phyloP scores from a whole-genome alignment of 1,140 invertebrate genomes.

The Caenorhabditis briggsae region DNA sequence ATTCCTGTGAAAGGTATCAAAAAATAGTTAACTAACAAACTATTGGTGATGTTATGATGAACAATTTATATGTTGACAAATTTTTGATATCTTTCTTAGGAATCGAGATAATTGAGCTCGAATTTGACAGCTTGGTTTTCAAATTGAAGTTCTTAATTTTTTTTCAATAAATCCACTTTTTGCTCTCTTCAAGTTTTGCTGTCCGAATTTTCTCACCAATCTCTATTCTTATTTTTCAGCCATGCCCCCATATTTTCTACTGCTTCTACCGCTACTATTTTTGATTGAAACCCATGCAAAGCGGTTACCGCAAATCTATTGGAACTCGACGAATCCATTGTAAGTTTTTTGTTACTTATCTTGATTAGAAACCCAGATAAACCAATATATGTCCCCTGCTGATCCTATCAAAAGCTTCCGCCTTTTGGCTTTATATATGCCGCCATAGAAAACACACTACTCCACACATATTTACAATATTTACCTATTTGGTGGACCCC shows the following conservation, averaged over 20 bases:
- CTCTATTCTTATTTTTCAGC: background rate
- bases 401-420: conserved; percentile 3
- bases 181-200: background rate
- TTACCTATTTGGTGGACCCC: background rate
- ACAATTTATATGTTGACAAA: no score
- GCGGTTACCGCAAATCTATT: conserved; percentile 51
- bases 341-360: background rate
- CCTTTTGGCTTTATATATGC: background rate
- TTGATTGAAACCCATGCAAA: background rate
- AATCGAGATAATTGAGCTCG: no score
- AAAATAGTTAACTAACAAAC: no score
- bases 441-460: background rate
- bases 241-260: background rate
- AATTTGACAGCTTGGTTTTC: no score
- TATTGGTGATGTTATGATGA: no score
- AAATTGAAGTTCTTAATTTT: no score
- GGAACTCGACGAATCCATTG: conserved; percentile 46
- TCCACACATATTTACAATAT: conserved; percentile 45
- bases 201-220: background rate
- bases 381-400: background rate
- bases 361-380: no score
- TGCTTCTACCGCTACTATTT: background rate
- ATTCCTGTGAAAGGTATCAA: no score
- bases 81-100: no score
- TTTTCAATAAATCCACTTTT: background rate